Percentiles rank a stretch among this genome's conserved stretches.
phyloP scores from a whole-genome alignment of 2,797 vertebrate genomes.

The Anas acuta region DNA sequence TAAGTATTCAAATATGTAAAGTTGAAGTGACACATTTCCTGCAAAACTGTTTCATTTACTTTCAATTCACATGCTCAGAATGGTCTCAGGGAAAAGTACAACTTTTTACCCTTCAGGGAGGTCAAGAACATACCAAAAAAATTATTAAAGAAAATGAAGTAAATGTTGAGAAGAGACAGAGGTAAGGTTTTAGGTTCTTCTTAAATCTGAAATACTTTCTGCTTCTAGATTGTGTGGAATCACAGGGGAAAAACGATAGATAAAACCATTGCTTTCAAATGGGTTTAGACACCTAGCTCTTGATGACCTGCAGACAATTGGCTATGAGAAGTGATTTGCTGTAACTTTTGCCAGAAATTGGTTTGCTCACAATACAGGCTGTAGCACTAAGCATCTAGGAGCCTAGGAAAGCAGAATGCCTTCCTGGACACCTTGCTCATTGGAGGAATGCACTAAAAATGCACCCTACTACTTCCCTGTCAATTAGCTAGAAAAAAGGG shows the following conservation, averaged over 20 bases:
- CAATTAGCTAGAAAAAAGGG: background rate
- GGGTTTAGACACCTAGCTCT: background rate
- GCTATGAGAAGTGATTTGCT: background rate
- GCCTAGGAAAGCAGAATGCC: background rate
- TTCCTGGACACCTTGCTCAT: background rate
- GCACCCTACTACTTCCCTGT: background rate
- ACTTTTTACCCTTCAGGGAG: background rate
- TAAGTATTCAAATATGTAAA: accelerated
- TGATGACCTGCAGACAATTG: background rate
- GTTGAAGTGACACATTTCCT: background rate
- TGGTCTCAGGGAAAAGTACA: background rate
- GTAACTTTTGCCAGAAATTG: background rate
- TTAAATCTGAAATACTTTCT: background rate
- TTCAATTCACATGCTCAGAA: background rate
- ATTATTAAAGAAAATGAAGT: background rate
- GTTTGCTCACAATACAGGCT: background rate
- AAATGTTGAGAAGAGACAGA: background rate
- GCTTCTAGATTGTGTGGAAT: background rate
- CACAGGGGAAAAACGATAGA: background rate
- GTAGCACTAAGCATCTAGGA: background rate
- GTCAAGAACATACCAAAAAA: background rate
- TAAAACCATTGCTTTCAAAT: background rate
- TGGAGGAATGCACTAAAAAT: background rate
- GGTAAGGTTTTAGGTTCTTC: background rate
- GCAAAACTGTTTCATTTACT: background rate